Conservation (phyloP, 1,140 invertebrate species). For the Dreissena rostriformis region DNA sequence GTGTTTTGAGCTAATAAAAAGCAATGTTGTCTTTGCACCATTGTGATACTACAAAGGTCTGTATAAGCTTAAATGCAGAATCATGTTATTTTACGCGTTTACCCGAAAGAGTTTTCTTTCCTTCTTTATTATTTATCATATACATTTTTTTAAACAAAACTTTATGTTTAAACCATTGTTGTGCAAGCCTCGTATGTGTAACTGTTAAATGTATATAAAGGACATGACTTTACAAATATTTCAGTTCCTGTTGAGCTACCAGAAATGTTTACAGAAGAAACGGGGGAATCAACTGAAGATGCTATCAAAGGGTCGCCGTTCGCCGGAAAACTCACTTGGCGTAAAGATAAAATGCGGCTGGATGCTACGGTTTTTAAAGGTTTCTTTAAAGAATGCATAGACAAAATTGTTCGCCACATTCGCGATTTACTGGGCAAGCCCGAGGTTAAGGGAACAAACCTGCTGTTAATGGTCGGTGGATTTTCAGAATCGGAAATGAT, state of each 20-base stretch:
- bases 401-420: slow-evolving; percentile 55
- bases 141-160: too few relatives aligned
- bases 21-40: too few relatives aligned
- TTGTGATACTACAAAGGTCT: too few relatives aligned
- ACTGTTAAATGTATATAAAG: too few relatives aligned
- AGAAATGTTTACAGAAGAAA: neutral
- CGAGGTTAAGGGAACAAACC: slow-evolving; percentile 34
- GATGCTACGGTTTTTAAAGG: slow-evolving; percentile 33
- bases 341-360: slow-evolving; percentile 58
- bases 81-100: too few relatives aligned
- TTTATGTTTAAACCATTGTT: too few relatives aligned
- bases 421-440: slow-evolving; percentile 37
- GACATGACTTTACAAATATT: too few relatives aligned
- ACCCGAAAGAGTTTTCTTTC: too few relatives aligned
- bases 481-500: slow-evolving; percentile 58
- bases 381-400: slow-evolving; percentile 46
- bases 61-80: too few relatives aligned
- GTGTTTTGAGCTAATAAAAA: too few relatives aligned
- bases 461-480: slow-evolving; percentile 62
- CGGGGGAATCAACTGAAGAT: neutral
- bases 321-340: slow-evolving; percentile 45
- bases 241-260: neutral
- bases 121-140: too few relatives aligned
- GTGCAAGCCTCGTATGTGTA: too few relatives aligned
- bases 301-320: slow-evolving; percentile 30